Evolutionary conservation across 2,113 vertebrate genomes (phyloP), one percentile per base, ranked within the genome.

Genomic region (Todiramphus saurophagus): DNA sequence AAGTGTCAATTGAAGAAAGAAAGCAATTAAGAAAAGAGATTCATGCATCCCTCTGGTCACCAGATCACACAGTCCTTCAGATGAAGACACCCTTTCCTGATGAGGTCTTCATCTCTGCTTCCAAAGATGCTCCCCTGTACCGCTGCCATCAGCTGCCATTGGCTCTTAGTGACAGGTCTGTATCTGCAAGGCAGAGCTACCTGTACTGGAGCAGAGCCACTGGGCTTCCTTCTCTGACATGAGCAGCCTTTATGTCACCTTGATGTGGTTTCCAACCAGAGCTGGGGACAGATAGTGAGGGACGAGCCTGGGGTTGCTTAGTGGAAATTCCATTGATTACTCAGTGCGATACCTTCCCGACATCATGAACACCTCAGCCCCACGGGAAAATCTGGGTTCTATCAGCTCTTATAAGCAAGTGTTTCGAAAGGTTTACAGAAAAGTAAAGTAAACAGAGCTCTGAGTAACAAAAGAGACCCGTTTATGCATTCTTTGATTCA

Each of bases 361-460:
- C 97, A 98, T 97, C 94, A 97, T 95, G 96, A 97, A 97, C 97
- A 98, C 98, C 98, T 98, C 95, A 96, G 90, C 86, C 96, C 96
- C 50, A 33, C 96, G 97, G 98, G 96, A 97, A 98, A 98, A 97
- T 98, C 98, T 97, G 97, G 83, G 97, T 98, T 98, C 95, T 98
- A 97, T 98, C 96, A 98, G 97, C 96, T 98, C 98, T 98, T 98
- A 98, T 98, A 98, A 98, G 98, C 98, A 98, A 98, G 98, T 98
- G 98, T 98, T 98, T 98, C 98, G 93, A 97, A 98, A 99, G 98
- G 98, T 99, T 99, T 99, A 98, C 97, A 98, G 98, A 98, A 98
- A 98, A 98, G 97, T 98, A 98, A 98, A 99, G 98, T 98, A 99
- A 99, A 99, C 98, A 98, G 97, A 98, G 95, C 96, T 95, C 93